Conservation (phyloP, 2,797 vertebrate genomes). For the Chaetodon trifasciatus region DNA sequence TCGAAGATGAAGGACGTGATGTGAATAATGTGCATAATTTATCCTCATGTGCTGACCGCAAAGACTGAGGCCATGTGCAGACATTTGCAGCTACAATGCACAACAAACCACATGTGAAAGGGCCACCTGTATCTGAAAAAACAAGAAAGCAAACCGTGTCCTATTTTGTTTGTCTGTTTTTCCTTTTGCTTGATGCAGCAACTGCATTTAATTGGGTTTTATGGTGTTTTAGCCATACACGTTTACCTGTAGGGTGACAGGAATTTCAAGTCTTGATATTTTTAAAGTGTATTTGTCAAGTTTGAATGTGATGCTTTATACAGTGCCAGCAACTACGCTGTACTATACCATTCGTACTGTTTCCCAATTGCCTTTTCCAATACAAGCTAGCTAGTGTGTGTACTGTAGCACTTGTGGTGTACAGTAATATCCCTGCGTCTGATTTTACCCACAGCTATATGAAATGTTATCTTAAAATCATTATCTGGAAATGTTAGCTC, state of each 20-base stretch:
- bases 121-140: not conserved
- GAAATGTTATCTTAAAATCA: conserved; percentile 78
- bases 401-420: conserved; percentile 29
- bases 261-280: not conserved
- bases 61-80: not conserved
- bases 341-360: not conserved
- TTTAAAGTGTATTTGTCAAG: too few relatives aligned
- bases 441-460: conserved; percentile 62
- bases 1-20: conserved; percentile 12
- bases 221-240: not conserved
- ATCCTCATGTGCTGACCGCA: not conserved
- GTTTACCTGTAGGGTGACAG: not conserved
- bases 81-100: not conserved
- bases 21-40: conserved; percentile 15
- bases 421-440: conserved; percentile 48
- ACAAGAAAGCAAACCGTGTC: not conserved
- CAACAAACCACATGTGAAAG: not conserved
- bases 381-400: conserved; percentile 8
- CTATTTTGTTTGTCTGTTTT: not conserved
- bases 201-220: not conserved
- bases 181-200: not conserved
- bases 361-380: not conserved
- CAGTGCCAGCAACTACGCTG: not conserved
- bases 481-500: conserved; percentile 74
- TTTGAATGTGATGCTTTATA: conserved; percentile 1